Evolutionary conservation across 1,140 invertebrate species (phyloP).

Genomic region (Teleopsis dalmanni): DNA sequence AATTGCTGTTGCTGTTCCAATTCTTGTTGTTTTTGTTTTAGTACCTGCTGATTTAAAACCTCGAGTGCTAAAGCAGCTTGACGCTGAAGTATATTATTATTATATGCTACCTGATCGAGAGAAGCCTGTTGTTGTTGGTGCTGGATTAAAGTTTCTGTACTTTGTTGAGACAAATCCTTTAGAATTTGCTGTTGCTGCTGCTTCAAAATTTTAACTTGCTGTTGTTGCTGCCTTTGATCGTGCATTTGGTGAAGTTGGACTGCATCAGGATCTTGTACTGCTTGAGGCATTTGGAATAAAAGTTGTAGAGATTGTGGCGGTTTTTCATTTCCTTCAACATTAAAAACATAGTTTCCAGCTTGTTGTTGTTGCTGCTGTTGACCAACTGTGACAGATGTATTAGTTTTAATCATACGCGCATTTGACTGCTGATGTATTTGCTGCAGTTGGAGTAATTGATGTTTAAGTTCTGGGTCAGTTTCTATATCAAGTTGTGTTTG

Average conservation of each 20-base stretch:
- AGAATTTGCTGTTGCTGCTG: slow-evolving; percentile 24
- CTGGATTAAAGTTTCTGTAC: slow-evolving; percentile 20
- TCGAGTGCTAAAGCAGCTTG: slow-evolving; percentile 30
- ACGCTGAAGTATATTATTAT: slow-evolving; percentile 25
- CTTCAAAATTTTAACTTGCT: slow-evolving; percentile 13
- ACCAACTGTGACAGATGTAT: slow-evolving; percentile 40
- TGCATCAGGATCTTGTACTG: too few relatives aligned
- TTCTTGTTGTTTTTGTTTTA: slow-evolving; percentile 37
- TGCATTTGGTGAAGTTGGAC: too few relatives aligned
- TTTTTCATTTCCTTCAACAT: slow-evolving; percentile 37
- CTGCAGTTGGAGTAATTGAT: slow-evolving; percentile 44
- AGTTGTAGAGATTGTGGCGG: slow-evolving; percentile 38
- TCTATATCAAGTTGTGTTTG: slow-evolving; percentile 21
- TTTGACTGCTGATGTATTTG: slow-evolving; percentile 45
- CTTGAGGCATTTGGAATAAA: slow-evolving; percentile 35
- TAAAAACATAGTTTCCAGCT: slow-evolving; percentile 38
- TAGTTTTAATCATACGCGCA: slow-evolving; percentile 41
- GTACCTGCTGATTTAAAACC: slow-evolving; percentile 39
- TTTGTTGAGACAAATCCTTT: slow-evolving; percentile 15
- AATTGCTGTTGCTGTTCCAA: slow-evolving; percentile 25
- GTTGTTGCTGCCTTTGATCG: slow-evolving; percentile 27
- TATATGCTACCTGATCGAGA: slow-evolving; percentile 14
- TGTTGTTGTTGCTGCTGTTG: slow-evolving; percentile 19
- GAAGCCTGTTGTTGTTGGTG: slow-evolving; percentile 15
- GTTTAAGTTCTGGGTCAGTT: slow-evolving; percentile 21